Percentiles rank a stretch among this genome's conserved stretches.
Evolutionary conservation across 2,113 vertebrate species (phyloP).

Genomic region (Rhinichthys klamathensis): DNA sequence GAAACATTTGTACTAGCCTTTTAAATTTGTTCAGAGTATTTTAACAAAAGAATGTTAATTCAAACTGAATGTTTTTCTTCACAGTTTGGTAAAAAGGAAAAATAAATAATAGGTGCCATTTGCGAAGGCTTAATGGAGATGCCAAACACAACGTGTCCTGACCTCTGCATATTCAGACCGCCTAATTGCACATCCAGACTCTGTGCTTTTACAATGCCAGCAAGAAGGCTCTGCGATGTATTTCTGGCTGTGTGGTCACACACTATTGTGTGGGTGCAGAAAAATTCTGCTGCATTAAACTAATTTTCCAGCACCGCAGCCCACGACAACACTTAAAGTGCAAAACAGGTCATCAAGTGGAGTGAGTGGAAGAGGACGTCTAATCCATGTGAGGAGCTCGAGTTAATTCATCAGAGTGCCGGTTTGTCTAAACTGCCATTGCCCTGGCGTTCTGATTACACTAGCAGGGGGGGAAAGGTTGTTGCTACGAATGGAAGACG

Average conservation of each 20-base stretch:
- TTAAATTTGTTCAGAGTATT: neutral
- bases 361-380: conserved; percentile 14
- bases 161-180: conserved; percentile 50
- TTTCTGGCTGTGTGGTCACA: conserved; percentile 43
- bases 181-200: conserved; percentile 56
- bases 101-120: conserved; percentile 37
- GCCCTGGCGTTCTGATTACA: conserved; percentile 56
- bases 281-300: conserved; percentile 39
- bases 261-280: conserved; percentile 47
- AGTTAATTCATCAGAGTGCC: conserved; percentile 47
- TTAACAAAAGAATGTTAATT: neutral
- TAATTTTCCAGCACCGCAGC: conserved; percentile 39
- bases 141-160: conserved; percentile 39
- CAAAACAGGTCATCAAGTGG: conserved; percentile 18
- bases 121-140: conserved; percentile 53
- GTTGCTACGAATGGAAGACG: conserved; percentile 75
- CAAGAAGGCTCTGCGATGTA: conserved; percentile 29
- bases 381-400: conserved; percentile 46
- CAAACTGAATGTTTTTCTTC: neutral
- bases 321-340: conserved; percentile 29
- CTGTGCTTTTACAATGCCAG: conserved; percentile 43
- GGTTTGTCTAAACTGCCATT: conserved; percentile 33
- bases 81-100: neutral
- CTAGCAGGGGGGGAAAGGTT: conserved; percentile 63
- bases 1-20: neutral